Percentiles rank a stretch among this genome's conserved stretches.
Evolutionary conservation across 2,113 vertebrate genomes (phyloP).

Genomic region (cattle (Bos taurus)): ARS-UCD2.0 NC_037329.1:130692501-130693000

Average conservation of each 20-base stretch:
- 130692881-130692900: conserved; percentile 6
- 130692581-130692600: neutral
- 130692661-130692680: conserved; percentile 60
- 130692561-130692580: conserved; percentile 23
- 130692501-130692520: neutral
- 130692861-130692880: conserved; percentile 43
- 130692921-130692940: neutral
- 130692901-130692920: conserved; percentile 66
- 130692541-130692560: conserved; percentile 35
- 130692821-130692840: neutral
- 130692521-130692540: neutral
- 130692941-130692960: conserved; percentile 37
- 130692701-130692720: conserved; percentile 60
- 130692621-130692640: conserved; percentile 64
- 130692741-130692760: conserved; percentile 27
- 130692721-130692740: conserved; percentile 45
- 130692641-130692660: conserved; percentile 73
- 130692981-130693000: neutral
- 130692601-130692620: conserved; percentile 50
- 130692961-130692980: neutral
- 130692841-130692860: conserved; percentile 33
- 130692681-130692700: conserved; percentile 76
- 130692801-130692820: conserved; percentile 27
- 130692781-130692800: conserved; percentile 29
- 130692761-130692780: conserved; percentile 60